These are phyloP conservation scores for Steinernema carpocapsae DNA, from an alignment of 2,888 invertebrate genomes.

Conservation along the genomic window DNA sequence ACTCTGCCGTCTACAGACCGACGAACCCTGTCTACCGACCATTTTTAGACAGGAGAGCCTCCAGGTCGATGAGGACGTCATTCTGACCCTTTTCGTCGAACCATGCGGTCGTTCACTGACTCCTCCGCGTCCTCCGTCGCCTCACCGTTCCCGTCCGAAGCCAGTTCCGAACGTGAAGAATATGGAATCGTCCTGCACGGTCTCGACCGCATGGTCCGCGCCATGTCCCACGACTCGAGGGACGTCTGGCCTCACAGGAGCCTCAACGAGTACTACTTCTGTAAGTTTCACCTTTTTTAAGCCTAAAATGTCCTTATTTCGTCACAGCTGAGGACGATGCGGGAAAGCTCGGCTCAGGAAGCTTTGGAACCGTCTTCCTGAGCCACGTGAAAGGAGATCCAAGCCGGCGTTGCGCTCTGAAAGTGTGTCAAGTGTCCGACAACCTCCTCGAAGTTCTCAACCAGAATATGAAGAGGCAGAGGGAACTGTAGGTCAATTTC, in stretches of 20 bases:
- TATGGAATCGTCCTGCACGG: not conserved
- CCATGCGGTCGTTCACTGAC: not conserved
- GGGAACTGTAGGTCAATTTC: not conserved
- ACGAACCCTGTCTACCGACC: too few species aligned
- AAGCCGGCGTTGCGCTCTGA: not conserved
- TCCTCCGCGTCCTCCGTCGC: too few species aligned
- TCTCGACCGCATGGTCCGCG: not conserved
- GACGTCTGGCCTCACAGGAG: not conserved
- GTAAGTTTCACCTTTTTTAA: not conserved
- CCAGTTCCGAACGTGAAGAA: not conserved
- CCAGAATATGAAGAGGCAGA: too few species aligned
- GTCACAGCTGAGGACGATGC: too few species aligned
- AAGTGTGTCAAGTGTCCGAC: not conserved
- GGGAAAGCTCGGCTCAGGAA: not conserved
- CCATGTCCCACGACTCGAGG: not conserved
- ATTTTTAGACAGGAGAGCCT: too few species aligned
- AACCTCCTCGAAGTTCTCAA: not conserved
- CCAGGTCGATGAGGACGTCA: not conserved
- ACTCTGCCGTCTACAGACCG: too few species aligned
- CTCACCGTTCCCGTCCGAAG: not conserved
- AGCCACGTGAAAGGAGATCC: not conserved
- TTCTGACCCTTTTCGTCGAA: not conserved
- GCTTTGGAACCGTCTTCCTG: not conserved
- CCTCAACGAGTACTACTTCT: conserved; percentile 1
- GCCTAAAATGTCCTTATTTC: not conserved